A percentile compares a stretch with the other conserved stretches of the same genome.
phyloP scores from a whole-genome alignment of 2,888 invertebrate species.

The Conops quadrifasciatus region DNA sequence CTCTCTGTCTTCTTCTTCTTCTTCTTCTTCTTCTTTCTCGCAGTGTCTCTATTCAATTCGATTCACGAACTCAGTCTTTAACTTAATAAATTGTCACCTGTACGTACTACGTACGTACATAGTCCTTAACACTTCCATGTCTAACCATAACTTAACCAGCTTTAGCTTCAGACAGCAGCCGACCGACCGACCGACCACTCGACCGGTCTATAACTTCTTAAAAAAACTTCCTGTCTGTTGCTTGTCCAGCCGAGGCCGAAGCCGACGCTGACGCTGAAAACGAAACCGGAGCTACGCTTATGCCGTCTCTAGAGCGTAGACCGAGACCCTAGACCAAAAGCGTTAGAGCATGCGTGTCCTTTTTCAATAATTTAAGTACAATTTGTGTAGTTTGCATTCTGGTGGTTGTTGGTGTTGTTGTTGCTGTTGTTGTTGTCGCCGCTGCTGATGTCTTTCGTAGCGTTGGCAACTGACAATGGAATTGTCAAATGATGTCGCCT shows the following conservation, averaged over 20 bases:
- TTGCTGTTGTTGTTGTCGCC: background rate
- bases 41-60: background rate
- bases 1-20: background rate
- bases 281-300: too few relatives aligned
- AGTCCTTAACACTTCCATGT: background rate
- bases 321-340: too few relatives aligned
- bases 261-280: too few relatives aligned
- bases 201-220: background rate
- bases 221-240: background rate
- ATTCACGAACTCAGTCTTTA: background rate
- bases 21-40: background rate
- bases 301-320: too few relatives aligned
- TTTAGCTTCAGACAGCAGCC: too few relatives aligned
- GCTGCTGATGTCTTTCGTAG: background rate
- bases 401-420: background rate
- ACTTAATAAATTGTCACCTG: slow-evolving; percentile 23
- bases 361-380: slow-evolving; percentile 24
- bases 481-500: background rate
- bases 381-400: slow-evolving; percentile 5
- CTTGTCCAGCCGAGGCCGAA: too few relatives aligned
- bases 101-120: too few relatives aligned
- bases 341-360: slow-evolving; percentile 32
- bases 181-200: too few relatives aligned
- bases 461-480: background rate
- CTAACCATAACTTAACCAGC: slow-evolving; percentile 6